Percentiles rank a stretch among this genome's conserved stretches.
Evolutionary conservation across 2,888 invertebrate species (phyloP).

Genomic region (Caprella mutica): DNA sequence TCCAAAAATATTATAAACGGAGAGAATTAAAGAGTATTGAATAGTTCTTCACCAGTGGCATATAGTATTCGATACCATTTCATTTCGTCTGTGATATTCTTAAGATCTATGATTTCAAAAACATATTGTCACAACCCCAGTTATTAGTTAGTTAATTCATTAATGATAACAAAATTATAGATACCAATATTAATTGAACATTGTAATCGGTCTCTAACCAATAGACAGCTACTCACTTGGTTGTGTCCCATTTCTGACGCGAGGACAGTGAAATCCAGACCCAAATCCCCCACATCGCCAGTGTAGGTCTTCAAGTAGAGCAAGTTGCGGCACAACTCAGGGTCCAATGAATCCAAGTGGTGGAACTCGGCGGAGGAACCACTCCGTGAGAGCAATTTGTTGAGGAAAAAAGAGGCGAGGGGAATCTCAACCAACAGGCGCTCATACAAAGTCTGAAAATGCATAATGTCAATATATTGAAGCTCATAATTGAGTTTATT

Average conservation of each 20-base stretch:
- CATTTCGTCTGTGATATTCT: no score
- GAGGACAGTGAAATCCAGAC: slow-evolving; percentile 84
- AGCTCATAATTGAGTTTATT: no score
- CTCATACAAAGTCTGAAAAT: slow-evolving; percentile 72
- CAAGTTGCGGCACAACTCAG: slow-evolving; percentile 78
- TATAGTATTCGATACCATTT: no score
- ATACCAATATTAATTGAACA: no score
- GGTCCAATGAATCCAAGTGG: slow-evolving; percentile 85
- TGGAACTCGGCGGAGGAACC: slow-evolving; percentile 69
- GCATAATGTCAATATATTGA: not conserved
- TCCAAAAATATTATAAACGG: no score
- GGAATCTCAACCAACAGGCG: slow-evolving; percentile 88
- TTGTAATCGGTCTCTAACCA: no score
- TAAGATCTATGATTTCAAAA: no score
- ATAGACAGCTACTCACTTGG: slow-evolving; percentile 48
- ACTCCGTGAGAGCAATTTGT: slow-evolving; percentile 64
- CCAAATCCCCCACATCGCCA: slow-evolving; percentile 37
- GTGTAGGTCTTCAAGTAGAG: slow-evolving; percentile 56
- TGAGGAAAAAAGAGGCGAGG: slow-evolving; percentile 88
- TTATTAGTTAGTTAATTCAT: no score
- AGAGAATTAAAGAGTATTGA: no score
- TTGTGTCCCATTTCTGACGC: slow-evolving; percentile 82
- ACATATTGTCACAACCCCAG: no score
- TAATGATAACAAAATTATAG: no score
- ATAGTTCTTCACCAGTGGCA: no score